Evolutionary conservation across 2,888 invertebrate genomes (phyloP).

Genomic region (Arctia plantaginis): DNA sequence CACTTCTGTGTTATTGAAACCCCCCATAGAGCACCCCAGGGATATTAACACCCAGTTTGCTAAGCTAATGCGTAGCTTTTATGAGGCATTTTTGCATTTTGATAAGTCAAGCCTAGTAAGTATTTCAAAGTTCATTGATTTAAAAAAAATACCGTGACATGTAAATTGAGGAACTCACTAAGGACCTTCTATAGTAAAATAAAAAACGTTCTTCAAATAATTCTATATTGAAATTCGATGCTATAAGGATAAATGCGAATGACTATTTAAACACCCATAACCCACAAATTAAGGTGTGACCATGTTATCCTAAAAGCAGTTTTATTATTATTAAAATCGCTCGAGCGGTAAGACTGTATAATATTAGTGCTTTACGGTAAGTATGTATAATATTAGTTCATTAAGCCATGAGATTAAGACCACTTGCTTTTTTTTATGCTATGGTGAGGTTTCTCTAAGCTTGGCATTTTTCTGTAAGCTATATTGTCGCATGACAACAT

Average conservation of each 20-base stretch:
- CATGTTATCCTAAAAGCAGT: slow-evolving; percentile 19
- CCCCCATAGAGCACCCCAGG: not conserved
- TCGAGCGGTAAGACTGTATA: not conserved
- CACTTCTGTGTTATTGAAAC: too few relatives aligned
- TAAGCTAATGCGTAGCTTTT: too few relatives aligned
- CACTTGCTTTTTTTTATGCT: not conserved
- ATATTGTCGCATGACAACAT: not conserved
- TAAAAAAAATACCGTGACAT: not conserved
- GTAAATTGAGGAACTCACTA: not conserved
- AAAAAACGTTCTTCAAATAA: slow-evolving; percentile 20
- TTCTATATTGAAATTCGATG: slow-evolving; percentile 29
- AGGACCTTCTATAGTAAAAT: slow-evolving; percentile 14
- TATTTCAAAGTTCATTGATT: not conserved
- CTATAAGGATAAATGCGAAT: slow-evolving; percentile 26
- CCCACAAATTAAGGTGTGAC: slow-evolving; percentile 8
- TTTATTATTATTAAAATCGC: not conserved
- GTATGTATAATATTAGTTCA: too few relatives aligned
- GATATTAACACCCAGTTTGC: not conserved
- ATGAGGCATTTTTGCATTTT: not conserved
- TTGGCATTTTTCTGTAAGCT: not conserved
- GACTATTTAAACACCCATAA: slow-evolving; percentile 27
- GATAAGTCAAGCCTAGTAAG: not conserved
- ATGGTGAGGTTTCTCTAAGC: not conserved
- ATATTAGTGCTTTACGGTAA: too few relatives aligned
- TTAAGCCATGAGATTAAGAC: not conserved